Percentiles rank a stretch among this genome's conserved stretches.
Conservation (phyloP, 2,797 vertebrate species). For the Poeciliopsis infans region DNA sequence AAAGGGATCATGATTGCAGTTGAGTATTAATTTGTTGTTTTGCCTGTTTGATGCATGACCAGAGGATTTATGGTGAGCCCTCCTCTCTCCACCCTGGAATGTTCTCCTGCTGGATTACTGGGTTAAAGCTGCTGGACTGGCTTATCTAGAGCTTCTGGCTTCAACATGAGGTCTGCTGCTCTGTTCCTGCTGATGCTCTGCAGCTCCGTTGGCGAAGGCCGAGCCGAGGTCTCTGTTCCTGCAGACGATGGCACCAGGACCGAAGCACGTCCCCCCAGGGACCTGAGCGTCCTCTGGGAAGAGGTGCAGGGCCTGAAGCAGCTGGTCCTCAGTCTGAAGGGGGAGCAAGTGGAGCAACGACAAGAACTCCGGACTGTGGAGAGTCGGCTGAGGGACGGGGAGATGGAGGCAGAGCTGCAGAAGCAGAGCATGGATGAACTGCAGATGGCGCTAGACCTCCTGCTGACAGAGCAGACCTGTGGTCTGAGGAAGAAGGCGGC, state of each 20-base stretch:
- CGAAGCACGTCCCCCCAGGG: accelerated
- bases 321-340: conserved; percentile 61
- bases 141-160: conserved; percentile 18
- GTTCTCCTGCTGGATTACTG: conserved; percentile 20
- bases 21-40: not conserved
- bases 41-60: not conserved
- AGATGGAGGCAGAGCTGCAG: conserved; percentile 39
- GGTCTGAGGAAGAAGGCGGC: conserved; percentile 30
- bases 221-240: not conserved
- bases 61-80: not conserved
- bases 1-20: not conserved
- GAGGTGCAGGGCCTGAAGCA: conserved; percentile 61
- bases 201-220: not conserved
- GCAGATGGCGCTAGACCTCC: not conserved
- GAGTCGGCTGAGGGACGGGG: conserved; percentile 54
- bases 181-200: conserved; percentile 39
- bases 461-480: conserved; percentile 19
- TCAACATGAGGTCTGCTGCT: conserved; percentile 36
- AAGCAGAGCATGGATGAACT: conserved; percentile 27
- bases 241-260: not conserved
- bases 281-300: conserved; percentile 45
- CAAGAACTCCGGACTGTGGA: conserved; percentile 50
- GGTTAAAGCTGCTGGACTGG: conserved; percentile 27
- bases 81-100: not conserved
- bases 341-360: conserved; percentile 44